Percentiles rank a stretch among this genome's conserved stretches.
Conservation (phyloP, 2,113 vertebrate genomes). For the Heteronetta atricapilla region DNA sequence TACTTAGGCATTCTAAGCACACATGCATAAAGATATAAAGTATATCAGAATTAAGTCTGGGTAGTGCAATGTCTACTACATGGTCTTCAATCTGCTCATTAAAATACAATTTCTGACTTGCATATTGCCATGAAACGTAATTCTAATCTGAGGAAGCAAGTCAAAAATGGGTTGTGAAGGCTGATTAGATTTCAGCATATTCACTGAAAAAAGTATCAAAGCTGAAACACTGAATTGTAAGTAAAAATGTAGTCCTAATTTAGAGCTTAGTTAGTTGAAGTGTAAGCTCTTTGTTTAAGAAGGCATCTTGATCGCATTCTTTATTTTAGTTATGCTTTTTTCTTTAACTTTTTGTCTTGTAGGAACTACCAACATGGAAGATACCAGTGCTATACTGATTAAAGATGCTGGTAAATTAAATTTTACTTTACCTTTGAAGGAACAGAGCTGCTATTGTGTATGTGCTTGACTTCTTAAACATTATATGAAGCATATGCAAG, state of each 20-base stretch:
- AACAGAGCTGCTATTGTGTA: not conserved
- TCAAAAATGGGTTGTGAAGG: not conserved
- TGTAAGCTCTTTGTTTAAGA: not conserved
- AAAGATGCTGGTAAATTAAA: constrained; percentile 92
- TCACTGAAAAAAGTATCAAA: not conserved
- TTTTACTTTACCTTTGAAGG: not conserved
- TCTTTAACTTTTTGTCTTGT: constrained; percentile 26
- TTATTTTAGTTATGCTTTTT: not conserved
- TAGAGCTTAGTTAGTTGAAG: not conserved
- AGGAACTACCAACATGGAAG: constrained; percentile 88
- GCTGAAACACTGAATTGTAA: not conserved
- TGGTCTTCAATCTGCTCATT: not conserved
- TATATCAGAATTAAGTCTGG: not conserved
- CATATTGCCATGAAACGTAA: not conserved
- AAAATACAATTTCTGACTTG: not conserved
- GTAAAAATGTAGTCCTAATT: not conserved
- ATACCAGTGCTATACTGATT: constrained; percentile 89
- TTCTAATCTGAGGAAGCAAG: fast-evolving
- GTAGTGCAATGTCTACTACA: fast-evolving
- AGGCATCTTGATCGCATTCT: not conserved
- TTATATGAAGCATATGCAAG: not conserved
- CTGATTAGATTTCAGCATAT: not conserved
- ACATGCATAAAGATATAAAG: fast-evolving
- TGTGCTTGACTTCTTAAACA: not conserved
- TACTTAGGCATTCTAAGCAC: not conserved